These are phyloP conservation scores for Cartodere bifasciata DNA, from an alignment of 2,888 invertebrate species.

Conservation along the genomic window DNA sequence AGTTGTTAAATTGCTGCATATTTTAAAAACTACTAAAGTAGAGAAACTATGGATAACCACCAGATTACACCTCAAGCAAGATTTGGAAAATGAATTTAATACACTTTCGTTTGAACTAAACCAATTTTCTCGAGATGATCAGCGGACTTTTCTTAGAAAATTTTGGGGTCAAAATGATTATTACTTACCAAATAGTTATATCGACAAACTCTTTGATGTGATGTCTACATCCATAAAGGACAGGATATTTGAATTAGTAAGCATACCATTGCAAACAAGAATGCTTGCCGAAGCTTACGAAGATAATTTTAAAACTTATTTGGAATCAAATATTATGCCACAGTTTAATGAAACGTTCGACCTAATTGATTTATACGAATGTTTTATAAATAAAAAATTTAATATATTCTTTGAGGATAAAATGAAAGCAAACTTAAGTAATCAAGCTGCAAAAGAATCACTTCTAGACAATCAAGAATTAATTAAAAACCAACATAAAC, in stretches of 20 bases:
- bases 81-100: not conserved
- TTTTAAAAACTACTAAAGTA: not conserved
- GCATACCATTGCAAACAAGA: slow-evolving; percentile 1
- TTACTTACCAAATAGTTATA: not conserved
- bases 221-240: not conserved
- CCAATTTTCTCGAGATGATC: not conserved
- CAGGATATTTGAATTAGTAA: not conserved
- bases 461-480: not conserved
- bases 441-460: not conserved
- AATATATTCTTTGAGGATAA: not conserved
- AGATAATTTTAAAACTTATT: not conserved
- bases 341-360: not conserved
- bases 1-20: not conserved
- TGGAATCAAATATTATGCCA: not conserved
- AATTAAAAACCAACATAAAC: not conserved
- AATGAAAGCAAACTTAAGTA: not conserved
- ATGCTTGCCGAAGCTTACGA: not conserved
- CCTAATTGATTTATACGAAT: not conserved
- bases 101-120: not conserved
- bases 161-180: not conserved
- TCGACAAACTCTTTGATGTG: not conserved
- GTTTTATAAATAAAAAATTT: not conserved
- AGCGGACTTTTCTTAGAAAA: not conserved
- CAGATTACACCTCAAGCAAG: not conserved
- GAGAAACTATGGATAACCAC: not conserved